Base-by-base conservation (phyloP, 2,113 vertebrate species). In the Rattus rattus region DNA sequence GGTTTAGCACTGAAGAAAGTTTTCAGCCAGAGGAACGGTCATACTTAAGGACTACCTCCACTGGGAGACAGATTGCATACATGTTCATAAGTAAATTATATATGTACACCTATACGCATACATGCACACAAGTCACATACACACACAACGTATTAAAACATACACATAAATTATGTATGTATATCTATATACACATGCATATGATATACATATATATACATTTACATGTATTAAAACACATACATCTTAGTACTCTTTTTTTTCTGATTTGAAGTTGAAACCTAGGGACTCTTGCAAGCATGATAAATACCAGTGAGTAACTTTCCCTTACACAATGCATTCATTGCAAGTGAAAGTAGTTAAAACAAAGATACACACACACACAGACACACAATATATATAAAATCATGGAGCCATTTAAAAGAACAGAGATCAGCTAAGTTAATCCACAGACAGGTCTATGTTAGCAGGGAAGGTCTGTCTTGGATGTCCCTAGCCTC, bases 371-470 rank as follows among this genome's bases (percentile, higher is more conserved):
- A 43, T 43, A 43, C 43, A 43, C 43, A 43, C 43, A 43, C 43
- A 43, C 43, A 43, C 3, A 43, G 2, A 43, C 43, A 43, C n/a
- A n/a, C n/a, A n/a, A n/a, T n/a, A n/a, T 43, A 43, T 43, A 43
- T 43, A 43, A 43, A 43, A 43, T 24, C 16, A 67, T 4, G 26
- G 0, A 96, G 69, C 26, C 33, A n/a, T 0, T 19, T 43, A 56
- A 95, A 91, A 95, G 14, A 94, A 43, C 19, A 94, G 95, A 96
- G 49, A 28, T 77, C 87, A 67, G 80, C 90, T 70, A 94, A 96
- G 90, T 95, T 33, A n/a, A 33, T 56, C 79, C 65, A 90, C 89
- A 16, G 91, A 28, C 49, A 97, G 76, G 24, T 95, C 96, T 93
- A 96, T 88, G 94, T 93, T n/a, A 65, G 11, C 80, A 2, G 14